Percentiles rank a stretch among this genome's conserved stretches.
Conservation (phyloP, 2,888 invertebrate genomes). For the Hydraecia micacea region DNA sequence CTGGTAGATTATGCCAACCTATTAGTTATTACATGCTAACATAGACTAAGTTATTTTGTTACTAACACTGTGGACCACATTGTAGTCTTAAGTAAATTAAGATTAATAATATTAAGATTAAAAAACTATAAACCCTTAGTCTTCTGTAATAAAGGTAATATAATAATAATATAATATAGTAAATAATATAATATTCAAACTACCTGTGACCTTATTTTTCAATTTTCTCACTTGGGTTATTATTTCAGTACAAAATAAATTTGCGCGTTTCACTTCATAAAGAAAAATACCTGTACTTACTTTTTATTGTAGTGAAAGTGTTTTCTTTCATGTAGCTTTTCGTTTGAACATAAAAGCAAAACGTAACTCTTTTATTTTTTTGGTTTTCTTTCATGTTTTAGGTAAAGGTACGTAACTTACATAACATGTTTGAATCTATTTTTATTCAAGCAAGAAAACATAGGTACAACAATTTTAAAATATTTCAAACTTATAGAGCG, state of each 20-base stretch:
- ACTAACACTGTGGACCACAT: too few species aligned
- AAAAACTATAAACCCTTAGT: neutral
- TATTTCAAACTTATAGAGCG: neutral
- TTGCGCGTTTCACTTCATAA: neutral
- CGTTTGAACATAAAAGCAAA: slow-evolving; percentile 10
- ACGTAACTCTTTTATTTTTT: neutral
- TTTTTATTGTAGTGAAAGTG: neutral
- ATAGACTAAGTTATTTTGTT: too few species aligned
- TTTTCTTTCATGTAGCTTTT: neutral
- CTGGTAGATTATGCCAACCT: too few species aligned
- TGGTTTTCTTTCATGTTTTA: neutral
- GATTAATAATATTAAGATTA: neutral
- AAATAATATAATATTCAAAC: neutral
- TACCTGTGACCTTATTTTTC: slow-evolving; percentile 8
- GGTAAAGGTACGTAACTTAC: neutral
- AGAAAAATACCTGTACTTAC: neutral
- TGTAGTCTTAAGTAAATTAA: too few species aligned
- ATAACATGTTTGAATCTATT: neutral
- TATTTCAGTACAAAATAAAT: slow-evolving; percentile 3
- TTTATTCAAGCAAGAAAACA: neutral
- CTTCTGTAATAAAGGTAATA: slow-evolving; percentile 1
- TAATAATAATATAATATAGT: too few species aligned
- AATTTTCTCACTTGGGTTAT: neutral
- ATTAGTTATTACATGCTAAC: too few species aligned
- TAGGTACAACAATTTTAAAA: too few species aligned